These are phyloP conservation scores for Nestor notabilis DNA, from an alignment of 2,113 vertebrate genomes.

Conservation along the genomic window DNA sequence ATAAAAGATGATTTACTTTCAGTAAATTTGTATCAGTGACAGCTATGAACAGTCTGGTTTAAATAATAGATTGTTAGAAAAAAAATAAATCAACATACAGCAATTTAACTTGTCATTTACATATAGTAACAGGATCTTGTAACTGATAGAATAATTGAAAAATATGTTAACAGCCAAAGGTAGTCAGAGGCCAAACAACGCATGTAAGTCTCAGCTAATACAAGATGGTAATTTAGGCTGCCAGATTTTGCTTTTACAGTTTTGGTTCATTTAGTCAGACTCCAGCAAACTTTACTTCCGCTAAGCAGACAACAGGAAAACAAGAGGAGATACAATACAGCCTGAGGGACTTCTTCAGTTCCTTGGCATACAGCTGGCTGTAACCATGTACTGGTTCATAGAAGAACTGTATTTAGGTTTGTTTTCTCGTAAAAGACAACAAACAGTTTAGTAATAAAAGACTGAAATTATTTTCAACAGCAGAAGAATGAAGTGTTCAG, in stretches of 20 bases:
- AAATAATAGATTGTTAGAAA: slow-evolving; percentile 49
- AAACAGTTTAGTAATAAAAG: neutral
- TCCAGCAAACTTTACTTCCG: slow-evolving; percentile 34
- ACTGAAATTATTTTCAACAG: slow-evolving; percentile 30
- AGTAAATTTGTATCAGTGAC: slow-evolving; percentile 22
- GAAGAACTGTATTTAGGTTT: neutral
- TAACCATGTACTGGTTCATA: neutral
- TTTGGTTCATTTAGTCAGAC: slow-evolving; percentile 35
- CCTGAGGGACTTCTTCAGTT: neutral
- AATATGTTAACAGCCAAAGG: slow-evolving; percentile 2
- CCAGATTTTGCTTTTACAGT: slow-evolving; percentile 37
- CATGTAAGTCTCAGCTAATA: slow-evolving; percentile 31
- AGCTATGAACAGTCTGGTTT: slow-evolving; percentile 38
- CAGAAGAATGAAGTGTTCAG: neutral
- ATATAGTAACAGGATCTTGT: slow-evolving; percentile 20
- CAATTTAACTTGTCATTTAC: slow-evolving; percentile 40
- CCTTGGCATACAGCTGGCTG: neutral
- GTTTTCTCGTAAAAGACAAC: slow-evolving; percentile 22
- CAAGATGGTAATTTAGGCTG: slow-evolving; percentile 9
- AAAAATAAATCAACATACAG: slow-evolving; percentile 47
- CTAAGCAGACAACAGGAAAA: slow-evolving; percentile 11
- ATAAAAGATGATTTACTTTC: slow-evolving; percentile 24
- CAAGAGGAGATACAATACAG: neutral
- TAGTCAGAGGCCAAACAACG: slow-evolving; percentile 32
- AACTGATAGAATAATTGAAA: slow-evolving; percentile 51